A percentile compares a stretch with the other conserved stretches of the same genome.
Evolutionary conservation across 2,797 vertebrate species (phyloP).

Genomic region (Microchirus variegatus): DNA sequence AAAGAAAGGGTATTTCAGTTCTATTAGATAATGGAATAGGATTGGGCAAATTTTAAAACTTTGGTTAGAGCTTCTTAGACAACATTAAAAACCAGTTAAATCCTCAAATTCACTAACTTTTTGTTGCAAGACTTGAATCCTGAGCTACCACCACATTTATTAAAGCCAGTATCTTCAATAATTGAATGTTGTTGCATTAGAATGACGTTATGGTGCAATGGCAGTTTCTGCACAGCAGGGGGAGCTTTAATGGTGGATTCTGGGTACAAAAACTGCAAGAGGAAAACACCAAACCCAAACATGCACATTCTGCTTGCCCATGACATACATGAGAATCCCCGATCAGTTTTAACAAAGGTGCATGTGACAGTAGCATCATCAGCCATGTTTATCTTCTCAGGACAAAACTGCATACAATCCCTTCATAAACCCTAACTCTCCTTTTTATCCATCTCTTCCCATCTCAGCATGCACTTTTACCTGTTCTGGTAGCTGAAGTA

Average conservation of each 20-base stretch:
- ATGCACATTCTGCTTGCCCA: conserved; percentile 18
- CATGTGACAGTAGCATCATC: not conserved
- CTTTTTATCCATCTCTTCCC: not conserved
- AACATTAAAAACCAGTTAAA: not conserved
- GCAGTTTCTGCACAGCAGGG: conserved; percentile 81
- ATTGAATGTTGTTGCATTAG: conserved; percentile 18
- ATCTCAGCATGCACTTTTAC: conserved; percentile 74
- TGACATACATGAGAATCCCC: conserved; percentile 3
- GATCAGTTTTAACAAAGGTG: not conserved
- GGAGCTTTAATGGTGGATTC: conserved; percentile 75
- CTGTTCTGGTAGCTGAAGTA: conserved; percentile 99
- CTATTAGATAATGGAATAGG: not conserved
- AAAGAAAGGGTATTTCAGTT: too few relatives aligned
- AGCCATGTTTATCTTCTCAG: not conserved
- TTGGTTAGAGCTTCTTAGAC: not conserved
- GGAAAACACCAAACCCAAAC: conserved; percentile 11
- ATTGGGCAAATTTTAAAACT: not conserved
- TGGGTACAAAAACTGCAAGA: not conserved
- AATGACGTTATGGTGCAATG: conserved; percentile 38
- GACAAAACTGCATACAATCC: not conserved
- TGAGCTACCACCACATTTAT: conserved; percentile 12
- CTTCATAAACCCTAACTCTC: not conserved
- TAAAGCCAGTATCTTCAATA: conserved; percentile 2
- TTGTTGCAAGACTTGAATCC: not conserved
- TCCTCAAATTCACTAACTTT: not conserved